These are phyloP conservation scores for Holothuria leucospilota DNA, from an alignment of 53 echinoderm and acorn worm species.

Conservation along the genomic window DNA sequence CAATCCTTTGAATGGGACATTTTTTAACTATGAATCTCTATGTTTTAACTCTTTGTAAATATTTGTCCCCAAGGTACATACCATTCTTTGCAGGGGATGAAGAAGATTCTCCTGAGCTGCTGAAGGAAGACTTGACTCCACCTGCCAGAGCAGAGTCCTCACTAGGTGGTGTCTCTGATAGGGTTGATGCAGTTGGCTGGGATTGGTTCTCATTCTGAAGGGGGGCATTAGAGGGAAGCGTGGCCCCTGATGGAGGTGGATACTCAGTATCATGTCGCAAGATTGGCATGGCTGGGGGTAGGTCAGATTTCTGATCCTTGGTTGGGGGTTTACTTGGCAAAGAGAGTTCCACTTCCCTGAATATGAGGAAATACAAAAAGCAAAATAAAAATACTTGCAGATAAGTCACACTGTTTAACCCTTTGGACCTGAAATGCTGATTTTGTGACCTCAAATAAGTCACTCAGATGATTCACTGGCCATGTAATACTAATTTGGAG, in stretches of 20 bases:
- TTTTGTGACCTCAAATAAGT: too few relatives aligned
- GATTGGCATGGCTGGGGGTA: conserved; percentile 98
- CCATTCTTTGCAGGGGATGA: conserved; percentile 40
- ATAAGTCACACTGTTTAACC: too few relatives aligned
- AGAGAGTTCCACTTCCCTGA: conserved; percentile 56
- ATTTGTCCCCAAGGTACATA: not conserved
- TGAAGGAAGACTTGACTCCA: conserved; percentile 14
- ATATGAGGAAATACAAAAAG: not conserved
- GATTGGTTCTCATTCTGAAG: conserved; percentile 1
- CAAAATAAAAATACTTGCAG: too few relatives aligned
- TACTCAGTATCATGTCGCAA: conserved; percentile 58
- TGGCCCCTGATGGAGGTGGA: conserved; percentile 26
- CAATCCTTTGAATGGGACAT: too few relatives aligned
- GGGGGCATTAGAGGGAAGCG: conserved; percentile 8
- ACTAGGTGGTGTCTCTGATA: conserved; percentile 22
- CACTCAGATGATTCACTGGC: too few relatives aligned
- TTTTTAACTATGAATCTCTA: too few relatives aligned
- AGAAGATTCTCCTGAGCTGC: conserved; percentile 36
- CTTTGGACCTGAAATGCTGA: too few relatives aligned
- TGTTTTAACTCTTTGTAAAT: too few relatives aligned
- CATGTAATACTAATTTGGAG: too few relatives aligned
- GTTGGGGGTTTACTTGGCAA: conserved; percentile 61
- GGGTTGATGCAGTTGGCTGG: conserved; percentile 8
- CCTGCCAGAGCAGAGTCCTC: conserved; percentile 20
- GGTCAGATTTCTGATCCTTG: conserved; percentile 53